phyloP scores from a whole-genome alignment of 2,888 invertebrate species.

The Macrophya alboannulata region DNA sequence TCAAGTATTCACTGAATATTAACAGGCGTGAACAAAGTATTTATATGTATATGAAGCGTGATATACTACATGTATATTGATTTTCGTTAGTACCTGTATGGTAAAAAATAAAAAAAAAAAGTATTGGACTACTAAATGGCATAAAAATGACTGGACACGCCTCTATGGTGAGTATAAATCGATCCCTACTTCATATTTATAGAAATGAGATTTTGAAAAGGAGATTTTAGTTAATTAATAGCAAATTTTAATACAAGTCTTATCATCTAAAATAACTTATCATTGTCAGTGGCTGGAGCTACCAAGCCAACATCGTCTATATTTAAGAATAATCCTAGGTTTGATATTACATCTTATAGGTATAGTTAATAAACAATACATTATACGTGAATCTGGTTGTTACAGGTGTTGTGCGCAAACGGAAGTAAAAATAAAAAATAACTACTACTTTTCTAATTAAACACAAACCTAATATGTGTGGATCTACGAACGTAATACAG shows the following conservation, averaged over 20 bases:
- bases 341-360: conserved; percentile 40
- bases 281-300: conserved; percentile 46
- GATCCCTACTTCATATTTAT: conserved; percentile 18
- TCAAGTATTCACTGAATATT: not conserved
- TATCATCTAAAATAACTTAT: conserved; percentile 43
- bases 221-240: conserved; percentile 23
- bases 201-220: conserved; percentile 33
- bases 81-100: conserved; percentile 17
- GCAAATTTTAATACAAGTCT: conserved; percentile 47
- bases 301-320: conserved; percentile 31
- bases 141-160: conserved; percentile 33
- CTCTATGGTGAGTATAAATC: conserved; percentile 34
- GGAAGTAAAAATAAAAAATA: conserved; percentile 14
- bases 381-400: conserved; percentile 23
- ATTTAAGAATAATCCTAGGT: conserved; percentile 45
- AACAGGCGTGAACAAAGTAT: not conserved
- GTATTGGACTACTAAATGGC: conserved; percentile 24
- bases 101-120: not conserved
- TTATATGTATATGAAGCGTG: conserved; percentile 1
- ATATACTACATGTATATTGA: not conserved
- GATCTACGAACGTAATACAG: not conserved
- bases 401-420: conserved; percentile 41
- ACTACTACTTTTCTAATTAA: not conserved
- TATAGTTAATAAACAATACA: conserved; percentile 35
- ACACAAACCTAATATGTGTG: not conserved